Evolutionary conservation across 2,888 invertebrate genomes (phyloP).

Genomic region (Aphrophora alni): DNA sequence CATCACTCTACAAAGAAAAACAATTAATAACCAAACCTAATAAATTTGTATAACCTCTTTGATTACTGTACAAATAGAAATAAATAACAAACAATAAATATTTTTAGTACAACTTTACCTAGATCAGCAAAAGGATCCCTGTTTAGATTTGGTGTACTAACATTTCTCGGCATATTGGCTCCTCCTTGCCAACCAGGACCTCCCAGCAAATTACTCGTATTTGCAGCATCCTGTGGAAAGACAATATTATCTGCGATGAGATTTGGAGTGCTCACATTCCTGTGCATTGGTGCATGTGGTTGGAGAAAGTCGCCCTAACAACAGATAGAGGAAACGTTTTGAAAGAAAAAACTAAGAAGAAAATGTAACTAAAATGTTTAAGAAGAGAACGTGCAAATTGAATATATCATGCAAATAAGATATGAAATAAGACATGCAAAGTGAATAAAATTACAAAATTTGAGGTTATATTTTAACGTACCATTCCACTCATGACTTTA

Average conservation of each 20-base stretch:
- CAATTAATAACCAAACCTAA: too few species aligned
- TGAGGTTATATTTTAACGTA: background rate
- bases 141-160: slow-evolving; percentile 62
- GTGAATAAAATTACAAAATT: background rate
- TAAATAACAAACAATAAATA: too few species aligned
- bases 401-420: background rate
- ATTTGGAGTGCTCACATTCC: slow-evolving; percentile 36
- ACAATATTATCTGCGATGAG: slow-evolving; percentile 32
- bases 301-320: slow-evolving; percentile 19
- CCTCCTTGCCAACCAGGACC: slow-evolving; percentile 21
- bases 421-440: background rate
- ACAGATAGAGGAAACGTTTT: background rate
- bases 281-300: slow-evolving; percentile 20
- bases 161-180: slow-evolving; percentile 56
- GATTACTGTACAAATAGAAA: too few species aligned
- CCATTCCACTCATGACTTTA: background rate
- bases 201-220: slow-evolving; percentile 28
- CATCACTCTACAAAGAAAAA: too few species aligned
- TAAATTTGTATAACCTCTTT: too few species aligned
- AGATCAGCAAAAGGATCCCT: slow-evolving; percentile 80
- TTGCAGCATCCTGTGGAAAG: slow-evolving; percentile 22
- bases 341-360: background rate
- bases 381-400: background rate
- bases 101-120: slow-evolving; percentile 57
- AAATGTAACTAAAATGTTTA: too few species aligned